Base-by-base conservation (phyloP, 2,113 vertebrate species). In the Erythrocercus mccallii region DNA sequence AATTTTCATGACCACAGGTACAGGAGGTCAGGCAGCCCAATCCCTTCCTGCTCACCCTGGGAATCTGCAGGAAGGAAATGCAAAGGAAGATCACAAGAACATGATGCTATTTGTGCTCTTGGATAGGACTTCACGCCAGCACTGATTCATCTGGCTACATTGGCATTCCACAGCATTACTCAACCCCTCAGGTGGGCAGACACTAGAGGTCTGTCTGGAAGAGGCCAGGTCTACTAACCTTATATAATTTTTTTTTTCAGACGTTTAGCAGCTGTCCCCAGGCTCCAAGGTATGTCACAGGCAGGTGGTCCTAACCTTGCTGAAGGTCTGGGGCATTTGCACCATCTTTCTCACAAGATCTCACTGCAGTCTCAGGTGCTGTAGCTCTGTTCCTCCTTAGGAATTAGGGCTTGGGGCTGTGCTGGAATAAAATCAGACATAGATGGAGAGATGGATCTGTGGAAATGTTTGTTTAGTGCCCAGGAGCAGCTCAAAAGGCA, bases 401-500 rank as follows among this genome's bases (percentile, higher is more conserved):
- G 37, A 93, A 45, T 10, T 54, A 66, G 58, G 56, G 33, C 71
- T 77, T 77, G 50, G 45, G 68, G 92, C 82, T 88, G 25, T 45
- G 10, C 30, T 65, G 70, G 80, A 83, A 77, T 73, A 81, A 90
- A 95, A 69, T 66, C 86, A 90, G 80, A 93, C 42, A 37, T 5
- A 77, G 79, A 94, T 73, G 57, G 61, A 86, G 87, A 84, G 87
- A 88, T 73, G 35, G 45, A 70, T 88, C 30, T 78, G 15, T 90
- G 88, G 86, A 96, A 95, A 94, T 0, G 0, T 94, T 93, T 95
- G 53, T 78, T 94, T 68, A 48, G 47, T 66, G 80, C 72, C 83
- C 88, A 81, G 88, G 65, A 95, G 83, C 64, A 94, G 68, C 56
- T 68, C 80, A 92, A 93, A 88, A 94, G 83, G 83, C 82, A 92